phyloP scores from a whole-genome alignment of 2,888 invertebrate genomes.

The Gasteruption jaculator region DNA sequence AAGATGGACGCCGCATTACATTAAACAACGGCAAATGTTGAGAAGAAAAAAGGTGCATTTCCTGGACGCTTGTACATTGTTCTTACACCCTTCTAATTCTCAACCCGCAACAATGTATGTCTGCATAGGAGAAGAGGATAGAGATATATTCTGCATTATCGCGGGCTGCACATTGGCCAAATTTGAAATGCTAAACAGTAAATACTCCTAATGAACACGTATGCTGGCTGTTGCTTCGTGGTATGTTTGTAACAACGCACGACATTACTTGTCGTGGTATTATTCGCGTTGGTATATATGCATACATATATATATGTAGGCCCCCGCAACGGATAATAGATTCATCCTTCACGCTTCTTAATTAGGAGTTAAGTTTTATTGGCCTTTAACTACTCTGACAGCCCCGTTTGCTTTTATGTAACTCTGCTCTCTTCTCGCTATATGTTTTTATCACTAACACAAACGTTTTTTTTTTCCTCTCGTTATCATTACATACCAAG shows the following conservation, averaged over 20 bases:
- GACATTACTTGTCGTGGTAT: constrained; percentile 42
- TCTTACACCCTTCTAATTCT: too few species aligned
- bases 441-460: constrained; percentile 1
- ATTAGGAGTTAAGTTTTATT: constrained; percentile 51
- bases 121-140: constrained; percentile 30
- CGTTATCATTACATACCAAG: too few species aligned
- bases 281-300: constrained; percentile 36
- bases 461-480: too few species aligned
- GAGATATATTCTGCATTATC: too few species aligned
- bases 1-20: too few species aligned
- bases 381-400: constrained; percentile 46
- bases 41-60: too few species aligned
- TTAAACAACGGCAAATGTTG: too few species aligned
- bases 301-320: constrained; percentile 7
- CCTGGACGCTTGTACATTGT: too few species aligned
- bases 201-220: constrained; percentile 53
- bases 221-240: constrained; percentile 37
- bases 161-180: constrained; percentile 30
- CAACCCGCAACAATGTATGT: constrained; percentile 18
- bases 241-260: constrained; percentile 45
- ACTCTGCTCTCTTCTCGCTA: constrained; percentile 3
- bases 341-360: constrained; percentile 51
- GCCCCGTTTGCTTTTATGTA: too few species aligned
- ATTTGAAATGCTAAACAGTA: constrained; percentile 53
- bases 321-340: constrained; percentile 45